Conservation (phyloP, 2,888 invertebrate species). For the Laspeyria flexula region DNA sequence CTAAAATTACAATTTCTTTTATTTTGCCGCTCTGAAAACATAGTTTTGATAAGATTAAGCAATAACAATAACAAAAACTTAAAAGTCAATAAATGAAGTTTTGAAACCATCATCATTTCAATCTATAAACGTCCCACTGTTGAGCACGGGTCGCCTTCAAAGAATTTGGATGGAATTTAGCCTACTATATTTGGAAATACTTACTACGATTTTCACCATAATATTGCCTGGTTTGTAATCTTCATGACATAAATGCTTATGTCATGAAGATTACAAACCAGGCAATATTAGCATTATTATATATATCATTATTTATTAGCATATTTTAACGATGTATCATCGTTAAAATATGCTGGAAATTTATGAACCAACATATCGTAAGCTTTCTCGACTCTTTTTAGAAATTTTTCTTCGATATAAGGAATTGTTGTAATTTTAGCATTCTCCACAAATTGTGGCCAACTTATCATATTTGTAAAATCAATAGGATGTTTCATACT, state of each 20-base stretch:
- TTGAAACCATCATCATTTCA: no score
- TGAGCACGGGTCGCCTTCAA: no score
- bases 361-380: neutral
- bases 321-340: neutral
- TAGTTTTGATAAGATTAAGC: no score
- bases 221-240: neutral
- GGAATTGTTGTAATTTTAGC: conserved; percentile 34
- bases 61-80: no score
- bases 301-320: no score
- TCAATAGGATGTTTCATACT: conserved; percentile 13
- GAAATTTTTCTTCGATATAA: conserved; percentile 42
- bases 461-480: conserved; percentile 28
- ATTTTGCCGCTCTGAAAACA: conserved; percentile 52
- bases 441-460: conserved; percentile 37
- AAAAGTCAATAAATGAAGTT: no score
- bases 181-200: neutral
- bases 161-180: no score
- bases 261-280: neutral
- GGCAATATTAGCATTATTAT: no score
- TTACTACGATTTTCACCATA: neutral
- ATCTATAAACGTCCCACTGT: no score
- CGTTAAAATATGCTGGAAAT: neutral
- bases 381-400: conserved; percentile 37
- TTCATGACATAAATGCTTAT: neutral
- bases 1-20: conserved; percentile 52